Conservation (phyloP, 2,888 invertebrate species). For the Cephus rjabovi region DNA sequence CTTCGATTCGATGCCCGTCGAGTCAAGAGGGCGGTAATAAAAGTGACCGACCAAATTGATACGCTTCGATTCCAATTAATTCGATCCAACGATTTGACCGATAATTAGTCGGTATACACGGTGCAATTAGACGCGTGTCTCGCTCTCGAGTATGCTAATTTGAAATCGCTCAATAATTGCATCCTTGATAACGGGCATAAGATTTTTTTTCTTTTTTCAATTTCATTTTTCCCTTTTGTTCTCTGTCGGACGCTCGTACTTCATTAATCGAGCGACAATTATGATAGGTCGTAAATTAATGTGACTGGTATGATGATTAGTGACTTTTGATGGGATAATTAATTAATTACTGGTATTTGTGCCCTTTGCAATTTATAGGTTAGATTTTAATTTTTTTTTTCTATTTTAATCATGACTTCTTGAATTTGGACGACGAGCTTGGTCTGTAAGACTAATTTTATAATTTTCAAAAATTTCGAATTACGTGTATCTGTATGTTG, state of each 20-base stretch:
- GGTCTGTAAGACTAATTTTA: background rate
- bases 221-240: too few species aligned
- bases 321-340: background rate
- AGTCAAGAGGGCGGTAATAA: background rate
- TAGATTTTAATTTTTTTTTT: background rate
- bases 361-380: background rate
- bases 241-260: background rate
- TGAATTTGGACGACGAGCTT: background rate
- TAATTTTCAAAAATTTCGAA: background rate
- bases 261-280: background rate
- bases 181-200: background rate
- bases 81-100: background rate
- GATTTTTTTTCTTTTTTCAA: background rate
- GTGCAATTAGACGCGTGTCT: background rate
- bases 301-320: background rate
- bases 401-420: background rate
- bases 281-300: background rate
- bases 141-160: background rate
- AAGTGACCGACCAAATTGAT: background rate
- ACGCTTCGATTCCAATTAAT: background rate
- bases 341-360: background rate
- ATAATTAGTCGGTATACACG: background rate
- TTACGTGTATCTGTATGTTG: accelerated
- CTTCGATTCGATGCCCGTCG: background rate
- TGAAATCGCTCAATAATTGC: background rate